Evolutionary conservation across 2,888 invertebrate species (phyloP).

Genomic region (Phanerotoma sp.): DNA sequence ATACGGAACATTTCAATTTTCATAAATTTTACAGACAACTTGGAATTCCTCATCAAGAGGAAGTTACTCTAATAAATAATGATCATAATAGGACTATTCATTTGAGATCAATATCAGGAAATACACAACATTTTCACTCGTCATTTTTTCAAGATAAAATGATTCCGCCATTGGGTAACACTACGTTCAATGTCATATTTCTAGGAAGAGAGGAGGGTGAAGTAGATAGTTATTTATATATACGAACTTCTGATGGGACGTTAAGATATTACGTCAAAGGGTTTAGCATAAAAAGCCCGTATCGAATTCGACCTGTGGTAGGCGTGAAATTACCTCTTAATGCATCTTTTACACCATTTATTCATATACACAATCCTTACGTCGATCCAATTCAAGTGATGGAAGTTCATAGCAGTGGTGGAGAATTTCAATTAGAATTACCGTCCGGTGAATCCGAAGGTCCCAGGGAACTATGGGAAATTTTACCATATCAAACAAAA

Average conservation of each 20-base stretch:
- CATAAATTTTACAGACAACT: conserved; percentile 67
- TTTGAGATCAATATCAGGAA: conserved; percentile 91
- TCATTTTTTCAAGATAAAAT: conserved; percentile 97
- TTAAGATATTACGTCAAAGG: conserved; percentile 85
- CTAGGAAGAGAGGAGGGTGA: conserved; percentile 88
- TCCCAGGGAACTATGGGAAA: conserved; percentile 83
- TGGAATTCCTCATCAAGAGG: conserved; percentile 82
- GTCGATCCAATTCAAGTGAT: conserved; percentile 71
- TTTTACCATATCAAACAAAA: conserved; percentile 85
- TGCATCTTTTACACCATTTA: conserved; percentile 84
- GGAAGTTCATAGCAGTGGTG: conserved; percentile 85
- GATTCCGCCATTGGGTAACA: conserved; percentile 87
- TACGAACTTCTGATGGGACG: conserved; percentile 93
- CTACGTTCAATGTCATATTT: conserved; percentile 94
- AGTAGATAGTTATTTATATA: conserved; percentile 83
- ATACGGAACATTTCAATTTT: conserved; percentile 16
- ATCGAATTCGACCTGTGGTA: conserved; percentile 86
- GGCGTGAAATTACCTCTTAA: conserved; percentile 90
- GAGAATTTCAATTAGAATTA: conserved; percentile 85
- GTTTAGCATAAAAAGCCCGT: conserved; percentile 85
- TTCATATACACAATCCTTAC: conserved; percentile 95
- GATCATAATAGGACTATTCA: conserved; percentile 85
- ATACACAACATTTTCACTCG: conserved; percentile 93
- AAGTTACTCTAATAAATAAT: conserved; percentile 85
- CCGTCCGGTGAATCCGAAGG: conserved; percentile 78